Conservation (phyloP, 2,888 invertebrate genomes). For the Prionchulus punctatus region DNA sequence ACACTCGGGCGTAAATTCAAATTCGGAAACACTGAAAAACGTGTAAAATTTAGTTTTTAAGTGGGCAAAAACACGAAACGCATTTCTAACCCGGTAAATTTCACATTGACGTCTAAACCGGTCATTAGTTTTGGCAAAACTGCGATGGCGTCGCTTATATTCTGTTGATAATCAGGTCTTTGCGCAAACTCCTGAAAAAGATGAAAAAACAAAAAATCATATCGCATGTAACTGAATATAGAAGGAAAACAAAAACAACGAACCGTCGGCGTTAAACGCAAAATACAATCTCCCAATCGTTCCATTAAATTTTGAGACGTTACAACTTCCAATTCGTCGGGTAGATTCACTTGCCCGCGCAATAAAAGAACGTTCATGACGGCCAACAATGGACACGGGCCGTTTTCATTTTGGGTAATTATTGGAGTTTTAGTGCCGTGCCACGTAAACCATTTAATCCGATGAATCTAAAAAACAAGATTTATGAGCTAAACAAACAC, state of each 20-base stretch:
- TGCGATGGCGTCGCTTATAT: conserved; percentile 42
- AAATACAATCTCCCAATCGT: conserved; percentile 39
- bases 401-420: conserved; percentile 45
- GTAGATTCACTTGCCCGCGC: conserved; percentile 33
- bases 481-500: no score
- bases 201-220: no score
- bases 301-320: conserved; percentile 40
- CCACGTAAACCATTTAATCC: conserved; percentile 41
- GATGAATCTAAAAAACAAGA: conserved; percentile 16
- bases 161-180: conserved; percentile 41
- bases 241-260: conserved; percentile 12
- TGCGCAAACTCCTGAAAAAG: conserved; percentile 32
- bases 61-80: no score
- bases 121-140: conserved; percentile 41
- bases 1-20: conserved; percentile 44
- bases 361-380: conserved; percentile 42
- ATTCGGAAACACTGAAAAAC: conserved; percentile 37
- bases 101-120: conserved; percentile 45
- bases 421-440: conserved; percentile 35
- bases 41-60: background rate
- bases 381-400: conserved; percentile 45
- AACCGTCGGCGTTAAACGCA: conserved; percentile 37
- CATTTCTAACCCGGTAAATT: conserved; percentile 39
- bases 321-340: conserved; percentile 35
- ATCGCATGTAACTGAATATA: no score